A percentile compares a stretch with the other conserved stretches of the same genome.
Conservation (phyloP, 2,113 vertebrate species). For the Scomber colias region DNA sequence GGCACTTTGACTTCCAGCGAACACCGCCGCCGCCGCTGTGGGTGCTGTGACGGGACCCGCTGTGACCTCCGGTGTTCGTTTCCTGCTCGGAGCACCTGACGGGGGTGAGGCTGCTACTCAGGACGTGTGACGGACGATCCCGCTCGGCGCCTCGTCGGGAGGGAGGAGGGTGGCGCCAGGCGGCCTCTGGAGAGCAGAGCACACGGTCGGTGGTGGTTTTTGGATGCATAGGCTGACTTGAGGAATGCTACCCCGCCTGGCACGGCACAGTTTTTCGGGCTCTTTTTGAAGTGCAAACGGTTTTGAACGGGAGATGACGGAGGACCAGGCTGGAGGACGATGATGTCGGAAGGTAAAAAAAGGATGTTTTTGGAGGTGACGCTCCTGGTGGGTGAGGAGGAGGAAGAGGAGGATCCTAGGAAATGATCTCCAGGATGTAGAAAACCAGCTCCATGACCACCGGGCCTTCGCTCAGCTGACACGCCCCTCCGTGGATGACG, state of each 20-base stretch:
- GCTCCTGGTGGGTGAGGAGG: not conserved
- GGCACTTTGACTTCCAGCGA: no score
- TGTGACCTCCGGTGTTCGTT: not conserved
- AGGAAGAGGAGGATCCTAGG: constrained; percentile 74
- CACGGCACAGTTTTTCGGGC: constrained; percentile 82
- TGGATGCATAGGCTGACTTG: constrained; percentile 94
- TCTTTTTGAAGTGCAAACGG: constrained; percentile 92
- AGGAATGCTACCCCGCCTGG: constrained; percentile 79
- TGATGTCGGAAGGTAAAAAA: constrained; percentile 9
- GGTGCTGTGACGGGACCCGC: constrained; percentile 27
- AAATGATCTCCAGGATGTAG: constrained; percentile 99
- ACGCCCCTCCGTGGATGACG: constrained; percentile 96
- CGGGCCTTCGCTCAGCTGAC: constrained; percentile 95
- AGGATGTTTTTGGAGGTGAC: not conserved
- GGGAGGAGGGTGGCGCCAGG: constrained; percentile 19
- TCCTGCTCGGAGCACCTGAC: not conserved
- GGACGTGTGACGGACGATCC: constrained; percentile 4
- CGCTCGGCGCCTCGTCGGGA: constrained; percentile 44
- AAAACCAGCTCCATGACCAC: constrained; percentile 98
- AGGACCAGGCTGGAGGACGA: constrained; percentile 14
- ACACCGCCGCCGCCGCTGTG: not conserved
- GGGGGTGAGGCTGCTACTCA: not conserved
- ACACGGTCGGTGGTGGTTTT: constrained; percentile 57
- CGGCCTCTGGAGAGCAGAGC: constrained; percentile 53
- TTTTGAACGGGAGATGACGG: constrained; percentile 58